phyloP scores from a whole-genome alignment of 1,140 invertebrate species.

The Bactericera cockerelli region DNA sequence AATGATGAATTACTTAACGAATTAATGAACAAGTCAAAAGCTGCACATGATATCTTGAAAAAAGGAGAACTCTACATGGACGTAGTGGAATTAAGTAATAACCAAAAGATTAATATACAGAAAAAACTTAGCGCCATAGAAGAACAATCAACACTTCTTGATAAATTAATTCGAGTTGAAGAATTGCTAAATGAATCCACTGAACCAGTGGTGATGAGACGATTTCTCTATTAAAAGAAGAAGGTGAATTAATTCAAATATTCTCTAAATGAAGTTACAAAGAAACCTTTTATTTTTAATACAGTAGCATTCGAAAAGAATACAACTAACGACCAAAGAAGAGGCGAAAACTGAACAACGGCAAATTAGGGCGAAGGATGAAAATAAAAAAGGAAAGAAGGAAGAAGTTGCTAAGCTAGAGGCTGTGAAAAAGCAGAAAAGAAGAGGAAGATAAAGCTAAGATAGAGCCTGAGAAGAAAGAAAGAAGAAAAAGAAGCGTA shows the following conservation, averaged over 20 bases:
- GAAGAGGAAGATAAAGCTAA: conserved; percentile 18
- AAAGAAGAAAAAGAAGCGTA: conserved; percentile 14
- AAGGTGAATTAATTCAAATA: too few relatives aligned
- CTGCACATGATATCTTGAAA: not conserved
- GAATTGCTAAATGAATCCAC: not conserved
- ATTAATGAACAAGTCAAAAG: not conserved
- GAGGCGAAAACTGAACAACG: too few relatives aligned
- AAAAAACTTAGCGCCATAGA: not conserved
- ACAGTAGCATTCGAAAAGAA: too few relatives aligned
- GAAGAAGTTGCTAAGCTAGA: conserved; percentile 9
- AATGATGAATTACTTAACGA: too few relatives aligned
- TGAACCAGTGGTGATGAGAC: too few relatives aligned
- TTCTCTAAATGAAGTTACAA: too few relatives aligned
- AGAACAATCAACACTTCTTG: not conserved
- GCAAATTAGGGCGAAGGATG: too few relatives aligned
- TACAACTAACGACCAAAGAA: too few relatives aligned
- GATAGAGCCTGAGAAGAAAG: conserved; percentile 19
- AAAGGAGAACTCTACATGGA: not conserved
- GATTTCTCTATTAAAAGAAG: too few relatives aligned
- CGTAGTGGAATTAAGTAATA: not conserved
- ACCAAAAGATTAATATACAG: not conserved
- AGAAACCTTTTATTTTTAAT: too few relatives aligned
- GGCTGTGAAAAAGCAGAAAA: conserved; percentile 8
- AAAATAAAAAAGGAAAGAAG: too few relatives aligned
- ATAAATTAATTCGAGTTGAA: not conserved